phyloP scores from a whole-genome alignment of 2,113 vertebrate genomes.

The Gobio gobio region DNA sequence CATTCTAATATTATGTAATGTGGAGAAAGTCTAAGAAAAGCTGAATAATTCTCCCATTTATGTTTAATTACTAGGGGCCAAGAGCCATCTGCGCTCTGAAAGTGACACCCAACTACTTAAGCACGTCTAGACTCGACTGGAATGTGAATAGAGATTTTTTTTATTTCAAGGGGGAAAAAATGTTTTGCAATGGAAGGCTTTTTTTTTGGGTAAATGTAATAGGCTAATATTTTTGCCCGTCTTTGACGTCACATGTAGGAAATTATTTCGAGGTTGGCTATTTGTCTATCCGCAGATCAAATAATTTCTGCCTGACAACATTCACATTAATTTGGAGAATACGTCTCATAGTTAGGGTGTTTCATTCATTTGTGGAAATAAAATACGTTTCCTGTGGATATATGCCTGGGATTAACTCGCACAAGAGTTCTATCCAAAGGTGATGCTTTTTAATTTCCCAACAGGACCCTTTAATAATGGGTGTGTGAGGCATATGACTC shows the following conservation, averaged over 20 bases:
- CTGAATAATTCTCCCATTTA: background rate
- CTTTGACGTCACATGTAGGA: conserved; percentile 24
- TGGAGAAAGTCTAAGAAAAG: background rate
- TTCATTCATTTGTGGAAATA: conserved; percentile 25
- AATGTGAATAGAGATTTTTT: conserved; percentile 42
- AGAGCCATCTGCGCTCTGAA: conserved; percentile 23
- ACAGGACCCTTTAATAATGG: conserved; percentile 9
- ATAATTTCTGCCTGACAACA: conserved; percentile 37
- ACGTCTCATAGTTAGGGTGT: background rate
- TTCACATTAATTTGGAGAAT: conserved; percentile 30
- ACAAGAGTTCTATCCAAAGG: conserved; percentile 2
- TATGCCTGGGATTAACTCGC: conserved; percentile 17
- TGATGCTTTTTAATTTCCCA: conserved; percentile 47
- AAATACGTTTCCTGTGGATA: background rate
- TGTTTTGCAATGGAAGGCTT: conserved; percentile 17
- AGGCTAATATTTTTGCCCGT: conserved; percentile 40
- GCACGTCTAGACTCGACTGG: conserved; percentile 43
- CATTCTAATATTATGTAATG: background rate
- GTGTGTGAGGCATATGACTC: conserved; percentile 19
- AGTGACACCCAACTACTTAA: conserved; percentile 36
- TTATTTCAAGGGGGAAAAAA: background rate
- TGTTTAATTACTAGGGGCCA: conserved; percentile 16
- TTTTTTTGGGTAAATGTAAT: conserved; percentile 32
- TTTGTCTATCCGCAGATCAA: conserved; percentile 45
- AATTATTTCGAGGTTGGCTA: conserved; percentile 40